Evolutionary conservation across 2,888 invertebrate genomes (phyloP), one percentile per base, ranked within the genome.

Genomic region (Colletes collaris): DNA sequence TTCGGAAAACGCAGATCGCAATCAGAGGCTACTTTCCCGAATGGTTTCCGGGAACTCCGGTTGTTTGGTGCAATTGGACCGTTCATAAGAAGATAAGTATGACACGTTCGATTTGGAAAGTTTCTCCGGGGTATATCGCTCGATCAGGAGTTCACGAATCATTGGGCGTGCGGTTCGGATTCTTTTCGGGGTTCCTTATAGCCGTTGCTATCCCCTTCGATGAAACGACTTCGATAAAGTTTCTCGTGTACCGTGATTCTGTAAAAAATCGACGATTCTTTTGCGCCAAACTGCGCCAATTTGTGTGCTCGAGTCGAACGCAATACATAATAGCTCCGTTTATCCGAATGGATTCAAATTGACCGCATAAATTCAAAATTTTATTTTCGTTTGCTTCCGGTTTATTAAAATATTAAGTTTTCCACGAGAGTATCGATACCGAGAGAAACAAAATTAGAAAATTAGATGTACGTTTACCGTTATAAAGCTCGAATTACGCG

Each of bases 61-160:
- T 76, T 76, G 76, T 76, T 76, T 76, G 76, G 76, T 50, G 66
- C 76, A 75, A 83, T 76, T 59, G 82, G 60, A 72, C 68, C 67
- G 68, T 55, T 68, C 65, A 53, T 74, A 82, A 77, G 69, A 50
- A 69, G 81, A 81, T 70, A 76, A 76, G 68, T 76, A 70, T 73
- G 72, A 69, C 76, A 68, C 74, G 74, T 77, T 76, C 85, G 82
- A 84, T 82, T 79, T 62, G 55, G 70, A 79, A 84, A 84, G 79
- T 84, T 84, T 77, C 74, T 85, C 79, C 84, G 76, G 56, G 82
- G 82, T 76, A 79, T 69, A 63, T 53, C 66, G 69, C 46, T 44
- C 59, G 79, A 67, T 70, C 74, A 72, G 74, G 74, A 84, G 71
- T 84, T 84, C 78, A 79, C 85, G 84, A 82, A 79, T 85, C 82